Evolutionary conservation across 1,140 invertebrate species (phyloP).

Genomic region (Planococcus citri): DNA sequence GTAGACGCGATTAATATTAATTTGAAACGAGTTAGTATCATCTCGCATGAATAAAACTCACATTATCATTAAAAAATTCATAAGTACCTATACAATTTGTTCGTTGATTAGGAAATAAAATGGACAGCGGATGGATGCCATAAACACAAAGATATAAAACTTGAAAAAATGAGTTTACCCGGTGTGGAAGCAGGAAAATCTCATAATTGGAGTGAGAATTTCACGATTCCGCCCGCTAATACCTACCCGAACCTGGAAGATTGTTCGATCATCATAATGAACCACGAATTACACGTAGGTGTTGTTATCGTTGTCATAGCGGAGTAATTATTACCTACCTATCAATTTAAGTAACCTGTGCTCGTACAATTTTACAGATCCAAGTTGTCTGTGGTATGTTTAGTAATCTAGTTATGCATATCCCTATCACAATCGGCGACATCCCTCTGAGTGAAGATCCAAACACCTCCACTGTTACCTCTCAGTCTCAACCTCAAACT

Average conservation of each 20-base stretch:
- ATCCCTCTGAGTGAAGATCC: constrained; percentile 36
- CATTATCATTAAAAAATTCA: constrained; percentile 15
- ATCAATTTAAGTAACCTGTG: neutral
- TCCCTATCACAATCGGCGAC: constrained; percentile 47
- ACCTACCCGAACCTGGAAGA: constrained; percentile 47
- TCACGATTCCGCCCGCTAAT: constrained; percentile 44
- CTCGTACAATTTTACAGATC: constrained; percentile 33
- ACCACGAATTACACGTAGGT: constrained; percentile 47
- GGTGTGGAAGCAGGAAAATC: constrained; percentile 39
- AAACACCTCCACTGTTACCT: constrained; percentile 8
- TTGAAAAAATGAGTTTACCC: constrained; percentile 41
- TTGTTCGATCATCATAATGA: constrained; percentile 49
- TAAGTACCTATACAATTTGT: too few relatives aligned
- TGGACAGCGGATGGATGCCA: constrained; percentile 33
- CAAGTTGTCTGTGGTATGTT: constrained; percentile 40
- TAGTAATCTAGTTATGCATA: constrained; percentile 41
- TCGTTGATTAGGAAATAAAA: constrained; percentile 18
- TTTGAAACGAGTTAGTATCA: constrained; percentile 41
- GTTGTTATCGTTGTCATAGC: too few relatives aligned
- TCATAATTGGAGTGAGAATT: constrained; percentile 42
- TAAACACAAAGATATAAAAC: constrained; percentile 38
- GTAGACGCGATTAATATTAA: constrained; percentile 45
- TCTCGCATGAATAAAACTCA: neutral
- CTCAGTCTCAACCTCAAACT: neutral
- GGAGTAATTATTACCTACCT: neutral